Conservation (phyloP, 1,140 invertebrate species). For the Phortica variegata region DNA sequence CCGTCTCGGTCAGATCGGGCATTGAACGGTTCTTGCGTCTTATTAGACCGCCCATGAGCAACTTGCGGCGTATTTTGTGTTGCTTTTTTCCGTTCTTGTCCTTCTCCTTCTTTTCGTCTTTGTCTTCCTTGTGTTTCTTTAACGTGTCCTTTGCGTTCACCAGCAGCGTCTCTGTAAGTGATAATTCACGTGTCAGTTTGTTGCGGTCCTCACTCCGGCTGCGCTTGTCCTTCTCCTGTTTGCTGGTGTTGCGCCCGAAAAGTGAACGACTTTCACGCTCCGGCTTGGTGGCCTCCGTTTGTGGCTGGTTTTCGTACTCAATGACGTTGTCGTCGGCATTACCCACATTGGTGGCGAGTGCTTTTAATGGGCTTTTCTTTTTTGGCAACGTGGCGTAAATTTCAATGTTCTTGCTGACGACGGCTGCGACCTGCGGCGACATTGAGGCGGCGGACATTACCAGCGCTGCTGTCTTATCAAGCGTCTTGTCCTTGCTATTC, state of each 20-base stretch:
- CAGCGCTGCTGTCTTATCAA: conserved; percentile 31
- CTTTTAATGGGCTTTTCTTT: conserved; percentile 72
- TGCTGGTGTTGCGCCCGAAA: conserved; percentile 62
- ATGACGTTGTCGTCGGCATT: conserved; percentile 64
- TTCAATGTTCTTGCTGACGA: conserved; percentile 70
- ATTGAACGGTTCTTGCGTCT: conserved; percentile 86
- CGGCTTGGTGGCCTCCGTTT: conserved; percentile 27
- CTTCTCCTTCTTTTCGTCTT: conserved; percentile 65
- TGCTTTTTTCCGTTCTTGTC: conserved; percentile 84
- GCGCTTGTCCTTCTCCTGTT: conserved; percentile 72
- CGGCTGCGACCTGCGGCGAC: conserved; percentile 62
- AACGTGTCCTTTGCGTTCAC: conserved; percentile 61
- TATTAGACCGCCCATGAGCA: conserved; percentile 86
- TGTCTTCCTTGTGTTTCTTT: conserved; percentile 67
- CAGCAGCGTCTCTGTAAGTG: conserved; percentile 63
- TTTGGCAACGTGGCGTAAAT: conserved; percentile 90
- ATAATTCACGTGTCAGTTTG: conserved; percentile 69
- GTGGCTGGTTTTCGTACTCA: conserved; percentile 34
- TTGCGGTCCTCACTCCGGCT: conserved; percentile 81
- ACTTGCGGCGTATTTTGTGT: conserved; percentile 83
- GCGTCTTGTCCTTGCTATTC: conserved; percentile 59
- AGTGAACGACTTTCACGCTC: conserved; percentile 64
- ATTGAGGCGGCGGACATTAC: conserved; percentile 82
- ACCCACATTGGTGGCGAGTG: conserved; percentile 51
- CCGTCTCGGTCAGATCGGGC: conserved; percentile 82